These are phyloP conservation scores for Apoda limacodes DNA, from an alignment of 2,888 invertebrate species.

Conservation along the genomic window DNA sequence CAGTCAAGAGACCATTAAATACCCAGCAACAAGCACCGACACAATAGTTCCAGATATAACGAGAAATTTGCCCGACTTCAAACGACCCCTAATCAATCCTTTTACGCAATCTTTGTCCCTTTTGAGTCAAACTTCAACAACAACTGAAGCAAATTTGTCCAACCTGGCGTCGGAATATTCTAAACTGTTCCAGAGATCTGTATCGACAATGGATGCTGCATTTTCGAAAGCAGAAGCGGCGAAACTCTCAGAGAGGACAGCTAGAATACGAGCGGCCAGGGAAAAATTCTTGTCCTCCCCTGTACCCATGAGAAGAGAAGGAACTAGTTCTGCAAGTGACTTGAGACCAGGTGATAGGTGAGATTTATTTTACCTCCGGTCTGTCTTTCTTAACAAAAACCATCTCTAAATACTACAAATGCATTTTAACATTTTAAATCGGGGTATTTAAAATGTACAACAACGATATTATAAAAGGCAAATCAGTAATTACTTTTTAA, in stretches of 20 bases:
- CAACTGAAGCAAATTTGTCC: conserved; percentile 39
- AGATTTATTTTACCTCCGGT: conserved; percentile 6
- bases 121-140: conserved; percentile 42
- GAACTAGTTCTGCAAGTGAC: conserved; percentile 55
- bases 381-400: background rate
- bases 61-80: conserved; percentile 26
- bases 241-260: conserved; percentile 60
- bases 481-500: too few relatives aligned
- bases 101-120: conserved; percentile 28
- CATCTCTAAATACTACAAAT: too few relatives aligned
- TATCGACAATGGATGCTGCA: conserved; percentile 31
- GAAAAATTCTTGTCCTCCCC: conserved; percentile 75
- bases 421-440: too few relatives aligned
- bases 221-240: conserved; percentile 33
- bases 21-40: conserved; percentile 41
- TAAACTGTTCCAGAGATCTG: conserved; percentile 37
- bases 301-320: conserved; percentile 51
- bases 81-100: conserved; percentile 15
- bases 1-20: conserved; percentile 43
- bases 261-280: conserved; percentile 76
- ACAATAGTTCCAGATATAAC: conserved; percentile 44
- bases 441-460: too few relatives aligned
- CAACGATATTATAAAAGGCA: too few relatives aligned
- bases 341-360: conserved; percentile 56
- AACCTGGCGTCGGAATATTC: conserved; percentile 37